Percentiles rank a stretch among this genome's conserved stretches.
These are phyloP conservation scores for Melanotaenia trifasciata DNA, from an alignment of 2,797 vertebrate genomes.

Conservation along the genomic window DNA sequence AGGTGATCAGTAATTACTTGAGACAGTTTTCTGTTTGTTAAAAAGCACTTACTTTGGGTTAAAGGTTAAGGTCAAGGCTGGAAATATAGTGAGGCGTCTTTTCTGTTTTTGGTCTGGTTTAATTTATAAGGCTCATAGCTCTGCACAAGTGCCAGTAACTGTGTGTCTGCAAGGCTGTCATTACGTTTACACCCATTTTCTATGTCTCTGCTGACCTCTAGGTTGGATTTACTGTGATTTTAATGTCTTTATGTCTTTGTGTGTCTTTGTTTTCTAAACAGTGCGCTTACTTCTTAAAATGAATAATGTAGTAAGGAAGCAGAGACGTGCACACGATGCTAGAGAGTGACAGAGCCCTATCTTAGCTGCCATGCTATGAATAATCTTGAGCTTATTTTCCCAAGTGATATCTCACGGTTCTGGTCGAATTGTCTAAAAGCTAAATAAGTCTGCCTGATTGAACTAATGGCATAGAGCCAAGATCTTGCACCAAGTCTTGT, in stretches of 20 bases:
- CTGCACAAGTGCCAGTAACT: not conserved
- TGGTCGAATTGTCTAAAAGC: slow-evolving; percentile 79
- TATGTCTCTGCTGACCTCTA: slow-evolving; percentile 45
- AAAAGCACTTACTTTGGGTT: slow-evolving; percentile 44
- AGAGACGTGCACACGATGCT: slow-evolving; percentile 47
- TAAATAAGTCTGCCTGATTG: slow-evolving; percentile 80
- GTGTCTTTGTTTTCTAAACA: slow-evolving; percentile 40
- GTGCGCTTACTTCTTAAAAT: slow-evolving; percentile 29
- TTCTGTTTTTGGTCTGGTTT: slow-evolving; percentile 36
- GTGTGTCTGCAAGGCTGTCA: slow-evolving; percentile 28
- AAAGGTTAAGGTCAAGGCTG: slow-evolving; percentile 16
- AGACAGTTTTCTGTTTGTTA: slow-evolving; percentile 43
- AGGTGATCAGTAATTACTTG: slow-evolving; percentile 42
- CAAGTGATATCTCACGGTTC: slow-evolving; percentile 73
- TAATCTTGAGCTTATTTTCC: slow-evolving; percentile 76
- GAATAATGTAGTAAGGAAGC: slow-evolving; percentile 42
- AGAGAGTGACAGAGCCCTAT: slow-evolving; percentile 69
- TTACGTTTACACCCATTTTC: slow-evolving; percentile 38
- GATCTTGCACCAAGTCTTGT: slow-evolving; percentile 69
- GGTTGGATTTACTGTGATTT: slow-evolving; percentile 48
- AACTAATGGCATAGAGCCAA: slow-evolving; percentile 78
- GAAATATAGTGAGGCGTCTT: slow-evolving; percentile 34
- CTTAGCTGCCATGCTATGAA: slow-evolving; percentile 69
- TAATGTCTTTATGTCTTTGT: slow-evolving; percentile 13
- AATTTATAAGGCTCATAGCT: slow-evolving; percentile 23